Evolutionary conservation across 2,797 vertebrate genomes (phyloP).

Genomic region (Chromobotia macracanthus): DNA sequence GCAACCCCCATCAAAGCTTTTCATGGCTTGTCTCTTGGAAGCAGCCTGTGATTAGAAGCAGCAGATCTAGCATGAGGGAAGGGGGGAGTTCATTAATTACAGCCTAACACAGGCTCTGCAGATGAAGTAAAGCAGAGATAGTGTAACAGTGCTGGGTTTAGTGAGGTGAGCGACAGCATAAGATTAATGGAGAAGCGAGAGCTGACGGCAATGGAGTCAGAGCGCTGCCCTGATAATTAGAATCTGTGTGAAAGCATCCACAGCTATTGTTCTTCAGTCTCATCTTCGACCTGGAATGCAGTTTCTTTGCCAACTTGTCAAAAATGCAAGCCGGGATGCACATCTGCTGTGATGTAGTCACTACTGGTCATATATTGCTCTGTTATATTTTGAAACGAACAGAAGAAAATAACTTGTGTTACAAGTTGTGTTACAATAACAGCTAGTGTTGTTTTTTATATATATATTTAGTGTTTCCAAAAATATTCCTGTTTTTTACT

Average conservation of each 20-base stretch:
- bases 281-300: slow-evolving; percentile 33
- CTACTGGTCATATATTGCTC: neutral
- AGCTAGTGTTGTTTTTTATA: no score
- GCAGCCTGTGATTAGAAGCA: slow-evolving; percentile 79
- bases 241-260: slow-evolving; percentile 80
- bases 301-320: slow-evolving; percentile 33
- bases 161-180: slow-evolving; percentile 85
- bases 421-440: no score
- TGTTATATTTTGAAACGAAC: neutral
- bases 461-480: no score
- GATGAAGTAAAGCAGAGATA: slow-evolving; percentile 86
- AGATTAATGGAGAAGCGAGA: slow-evolving; percentile 83
- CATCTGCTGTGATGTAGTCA: slow-evolving; percentile 4
- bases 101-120: slow-evolving; percentile 70
- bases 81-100: slow-evolving; percentile 83
- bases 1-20: slow-evolving; percentile 52
- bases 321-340: slow-evolving; percentile 8
- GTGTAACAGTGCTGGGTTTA: slow-evolving; percentile 84
- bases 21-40: slow-evolving; percentile 45
- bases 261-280: slow-evolving; percentile 72
- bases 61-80: slow-evolving; percentile 76
- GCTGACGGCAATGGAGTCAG: slow-evolving; percentile 83
- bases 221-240: slow-evolving; percentile 85
- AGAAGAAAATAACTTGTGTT: neutral
- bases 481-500: no score